Base-by-base conservation (phyloP, 2,888 invertebrate genomes). In the Ganaspis brasiliensis region DNA sequence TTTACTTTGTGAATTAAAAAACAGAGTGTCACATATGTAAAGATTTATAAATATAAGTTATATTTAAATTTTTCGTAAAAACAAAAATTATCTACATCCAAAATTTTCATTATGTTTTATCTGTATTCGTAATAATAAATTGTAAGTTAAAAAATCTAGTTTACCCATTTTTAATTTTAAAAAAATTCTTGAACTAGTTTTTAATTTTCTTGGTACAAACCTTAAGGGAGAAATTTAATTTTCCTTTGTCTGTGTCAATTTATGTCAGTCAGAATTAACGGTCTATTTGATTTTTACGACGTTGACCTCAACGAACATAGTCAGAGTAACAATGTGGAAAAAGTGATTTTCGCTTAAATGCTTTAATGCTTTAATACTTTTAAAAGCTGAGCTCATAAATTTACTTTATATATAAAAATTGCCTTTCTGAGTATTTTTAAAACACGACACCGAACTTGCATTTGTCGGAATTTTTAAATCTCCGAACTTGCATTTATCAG, bases 201-300 rank as follows among this genome's bases (percentile, higher is more conserved):
- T 16, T 1, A 6, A 21, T 61, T 6, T 31, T 61, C 5, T 61
- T 61, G 0, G 5, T 19, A 19, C 31, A 61, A 61, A 10, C 35
- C 10, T 9, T n/a, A 5, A 16, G 31, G 14, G 31, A 61, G 14
- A 61, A 61, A 37, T 19, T 19, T 61, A 61, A 12, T 12, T 61
- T 37, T 61, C 31, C 12, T 9, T 35, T 61, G 12, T 19, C 37
- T 19, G 35, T 61, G 37, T 61, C 37, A 61, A 61, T 61, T 61
- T 61, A 61, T 19, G 61, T 61, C 61, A 37, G 61, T 61, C 35
- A 61, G 37, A 37, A 61, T 61, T 61, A 61, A 61, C 61, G 61
- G 19, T 61, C 35, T 35, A 61, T 61, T 35, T 19, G 37, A 61
- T 37, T 31, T 37, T 61, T 61, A 61, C 35, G 59, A 61, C 31